Conservation (phyloP, 2,113 vertebrate genomes). For the Vidua macroura region DNA sequence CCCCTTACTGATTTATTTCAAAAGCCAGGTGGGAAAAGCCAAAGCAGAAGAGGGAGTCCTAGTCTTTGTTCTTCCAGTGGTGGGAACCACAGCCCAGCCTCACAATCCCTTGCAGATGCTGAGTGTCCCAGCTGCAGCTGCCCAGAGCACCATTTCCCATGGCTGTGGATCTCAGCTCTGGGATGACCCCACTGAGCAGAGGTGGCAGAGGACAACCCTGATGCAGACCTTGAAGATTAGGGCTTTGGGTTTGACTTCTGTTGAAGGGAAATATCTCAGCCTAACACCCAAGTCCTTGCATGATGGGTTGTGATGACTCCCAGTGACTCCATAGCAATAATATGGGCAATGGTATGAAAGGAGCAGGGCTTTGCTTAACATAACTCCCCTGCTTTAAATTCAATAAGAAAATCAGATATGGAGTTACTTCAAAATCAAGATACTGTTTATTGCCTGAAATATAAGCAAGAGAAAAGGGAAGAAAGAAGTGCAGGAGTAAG, state of each 20-base stretch:
- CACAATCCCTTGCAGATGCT: fast-evolving
- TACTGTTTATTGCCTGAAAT: not conserved
- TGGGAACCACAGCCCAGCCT: not conserved
- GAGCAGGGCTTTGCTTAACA: not conserved
- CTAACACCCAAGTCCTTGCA: no score
- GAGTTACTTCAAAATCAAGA: not conserved
- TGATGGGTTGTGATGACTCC: not conserved
- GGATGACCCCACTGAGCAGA: not conserved
- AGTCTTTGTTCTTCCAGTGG: not conserved
- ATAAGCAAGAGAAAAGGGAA: not conserved
- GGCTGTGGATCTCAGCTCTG: not conserved
- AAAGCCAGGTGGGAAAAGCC: not conserved
- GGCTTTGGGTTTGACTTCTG: not conserved
- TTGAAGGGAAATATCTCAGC: not conserved
- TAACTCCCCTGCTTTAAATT: not conserved
- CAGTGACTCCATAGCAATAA: not conserved
- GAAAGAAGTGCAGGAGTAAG: not conserved
- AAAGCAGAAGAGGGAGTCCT: not conserved
- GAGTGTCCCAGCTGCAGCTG: not conserved
- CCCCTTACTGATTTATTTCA: not conserved
- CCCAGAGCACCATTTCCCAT: fast-evolving
- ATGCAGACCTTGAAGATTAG: not conserved
- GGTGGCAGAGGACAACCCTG: not conserved
- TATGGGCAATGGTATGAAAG: no score
- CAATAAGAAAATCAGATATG: not conserved